Evolutionary conservation across 2,888 invertebrate genomes (phyloP).

Genomic region (Ornithoptera alexandrae): DNA sequence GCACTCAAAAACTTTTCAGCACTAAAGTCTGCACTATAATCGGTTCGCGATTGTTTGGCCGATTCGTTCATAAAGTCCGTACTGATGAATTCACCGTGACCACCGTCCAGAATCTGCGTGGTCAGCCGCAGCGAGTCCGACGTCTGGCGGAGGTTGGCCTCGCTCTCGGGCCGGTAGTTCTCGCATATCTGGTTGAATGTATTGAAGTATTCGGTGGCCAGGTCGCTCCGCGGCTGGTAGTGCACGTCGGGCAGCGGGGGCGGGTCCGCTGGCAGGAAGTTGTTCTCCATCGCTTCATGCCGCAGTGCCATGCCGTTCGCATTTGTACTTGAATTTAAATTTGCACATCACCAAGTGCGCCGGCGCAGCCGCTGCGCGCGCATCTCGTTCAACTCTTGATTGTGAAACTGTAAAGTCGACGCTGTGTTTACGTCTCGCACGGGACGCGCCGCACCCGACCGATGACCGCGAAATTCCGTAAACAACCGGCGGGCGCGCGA

Average conservation of each 20-base stretch:
- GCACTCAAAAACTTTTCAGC: constrained; percentile 69
- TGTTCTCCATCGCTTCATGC: constrained; percentile 71
- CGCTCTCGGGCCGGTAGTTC: constrained; percentile 61
- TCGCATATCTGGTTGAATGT: constrained; percentile 74
- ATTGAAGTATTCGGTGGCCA: constrained; percentile 72
- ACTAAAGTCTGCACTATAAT: constrained; percentile 33
- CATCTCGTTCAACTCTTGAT: constrained; percentile 26
- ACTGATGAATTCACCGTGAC: constrained; percentile 45
- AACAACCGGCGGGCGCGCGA: constrained; percentile 23
- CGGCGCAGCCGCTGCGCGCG: constrained; percentile 51
- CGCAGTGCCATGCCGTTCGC: constrained; percentile 55
- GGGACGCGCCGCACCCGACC: constrained; percentile 2
- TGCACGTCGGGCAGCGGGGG: constrained; percentile 71
- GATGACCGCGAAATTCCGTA: constrained; percentile 20
- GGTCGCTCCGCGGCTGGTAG: constrained; percentile 62
- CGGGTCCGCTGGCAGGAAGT: constrained; percentile 79
- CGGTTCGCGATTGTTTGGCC: constrained; percentile 32
- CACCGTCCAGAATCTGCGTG: constrained; percentile 60
- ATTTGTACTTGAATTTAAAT: constrained; percentile 65
- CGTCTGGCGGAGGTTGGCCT: constrained; percentile 61
- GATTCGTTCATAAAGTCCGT: constrained; percentile 39
- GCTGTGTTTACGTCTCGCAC: constrained; percentile 35
- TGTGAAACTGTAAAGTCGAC: constrained; percentile 4
- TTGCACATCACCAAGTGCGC: constrained; percentile 46
- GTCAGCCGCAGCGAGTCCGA: constrained; percentile 65